These are phyloP conservation scores for Crotophaga sulcirostris DNA, from an alignment of 2,113 vertebrate species.

Conservation along the genomic window DNA sequence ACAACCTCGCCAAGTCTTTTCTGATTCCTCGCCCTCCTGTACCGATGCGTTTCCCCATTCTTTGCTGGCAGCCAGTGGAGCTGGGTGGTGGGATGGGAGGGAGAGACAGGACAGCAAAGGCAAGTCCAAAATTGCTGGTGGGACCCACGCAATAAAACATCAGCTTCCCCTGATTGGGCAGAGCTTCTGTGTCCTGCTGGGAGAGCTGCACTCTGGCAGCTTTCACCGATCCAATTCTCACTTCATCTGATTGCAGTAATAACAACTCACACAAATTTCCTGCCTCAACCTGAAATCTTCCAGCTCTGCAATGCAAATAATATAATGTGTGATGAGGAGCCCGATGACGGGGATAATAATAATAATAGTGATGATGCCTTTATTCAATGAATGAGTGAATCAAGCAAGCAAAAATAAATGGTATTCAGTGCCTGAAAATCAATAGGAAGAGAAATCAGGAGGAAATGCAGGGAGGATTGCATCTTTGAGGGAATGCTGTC, in stretches of 20 bases:
- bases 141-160: not conserved
- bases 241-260: conserved; percentile 76
- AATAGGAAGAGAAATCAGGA: conserved; percentile 42
- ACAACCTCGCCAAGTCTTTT: conserved; percentile 57
- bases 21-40: conserved; percentile 22
- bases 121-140: conserved; percentile 27
- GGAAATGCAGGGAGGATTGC: not conserved
- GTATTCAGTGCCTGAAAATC: conserved; percentile 52
- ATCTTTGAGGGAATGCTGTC: not conserved
- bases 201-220: conserved; percentile 54
- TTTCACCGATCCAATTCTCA: conserved; percentile 68
- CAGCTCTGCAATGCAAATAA: conserved; percentile 75
- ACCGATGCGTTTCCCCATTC: not conserved
- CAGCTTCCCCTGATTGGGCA: conserved; percentile 34
- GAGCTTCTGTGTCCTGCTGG: conserved; percentile 28
- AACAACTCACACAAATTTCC: conserved; percentile 69
- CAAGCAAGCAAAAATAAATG: conserved; percentile 69
- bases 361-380: conserved; percentile 75
- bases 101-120: conserved; percentile 3
- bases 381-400: conserved; percentile 72
- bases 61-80: conserved; percentile 16
- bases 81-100: not conserved
- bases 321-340: conserved; percentile 71
- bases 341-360: conserved; percentile 55
- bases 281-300: conserved; percentile 77